Evolutionary conservation across 2,888 invertebrate species (phyloP), one percentile per base, ranked within the genome.

Genomic region (Drosophila siamana): DNA sequence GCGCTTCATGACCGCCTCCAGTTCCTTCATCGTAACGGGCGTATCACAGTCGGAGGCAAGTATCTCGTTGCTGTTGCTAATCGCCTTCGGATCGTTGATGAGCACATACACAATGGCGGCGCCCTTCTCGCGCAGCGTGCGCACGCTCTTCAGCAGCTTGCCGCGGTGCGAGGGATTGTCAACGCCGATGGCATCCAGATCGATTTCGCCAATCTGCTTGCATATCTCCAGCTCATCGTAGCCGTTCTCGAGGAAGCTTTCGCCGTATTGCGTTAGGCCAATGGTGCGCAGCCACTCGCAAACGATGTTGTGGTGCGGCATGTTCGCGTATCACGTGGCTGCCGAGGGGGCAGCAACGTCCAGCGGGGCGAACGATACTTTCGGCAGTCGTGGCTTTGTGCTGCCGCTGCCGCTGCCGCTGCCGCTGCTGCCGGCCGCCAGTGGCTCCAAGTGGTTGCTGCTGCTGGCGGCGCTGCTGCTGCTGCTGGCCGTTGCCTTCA

Each of bases 211-310:
- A 90, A 98, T 97, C 93, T 98, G 98, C 93, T 98, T 98, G 93
- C 98, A 98, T 91, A 98, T 98, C 94, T 98, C 98, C 92, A 98
- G 94, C 93, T 98, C 98, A 93, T 98, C 98, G 93, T 98, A 98
- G 77, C 98, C 98, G 92, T 98, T 98, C 93, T 98, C 98, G 91
- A 98, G 95, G 93, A 98, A 98, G 90, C 97, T 96, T 92, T 98
- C 97, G 79, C 97, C 95, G 93, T 98, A 98, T 91, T 97, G 97
- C 87, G 95, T 96, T 91, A 98, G 94, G 90, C 96, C 96, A 90
- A 98, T 95, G 86, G 97, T 97, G 91, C 96, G 95, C 92, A 98
- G 94, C 98, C 98, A 97, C 94, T 97, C 97, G 92, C 96, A 95
- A 89, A 98, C 97, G 92, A 98, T 97, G 94, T 97, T 97, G 80